These are phyloP conservation scores for Gisinianus flammeolus DNA, from an alignment of 2,888 invertebrate species.

Conservation along the genomic window DNA sequence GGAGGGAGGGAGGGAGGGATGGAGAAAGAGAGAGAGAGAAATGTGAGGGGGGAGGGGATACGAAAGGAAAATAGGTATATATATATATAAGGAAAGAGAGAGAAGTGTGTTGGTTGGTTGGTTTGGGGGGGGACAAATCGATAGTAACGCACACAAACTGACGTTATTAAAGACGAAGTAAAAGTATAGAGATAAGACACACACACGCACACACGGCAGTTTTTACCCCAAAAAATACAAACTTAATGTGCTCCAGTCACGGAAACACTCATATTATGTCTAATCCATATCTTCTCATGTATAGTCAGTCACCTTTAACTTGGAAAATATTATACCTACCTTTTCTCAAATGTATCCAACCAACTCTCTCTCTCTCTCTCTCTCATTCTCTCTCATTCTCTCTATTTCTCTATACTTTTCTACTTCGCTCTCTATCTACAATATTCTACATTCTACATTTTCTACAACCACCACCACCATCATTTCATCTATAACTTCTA, in stretches of 20 bases:
- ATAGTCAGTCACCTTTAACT: conserved; percentile 23
- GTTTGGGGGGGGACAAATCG: conserved; percentile 43
- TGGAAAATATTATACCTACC: background rate
- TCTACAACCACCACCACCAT: no score
- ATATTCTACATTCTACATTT: no score
- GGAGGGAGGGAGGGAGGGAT: background rate
- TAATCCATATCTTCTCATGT: conserved; percentile 40
- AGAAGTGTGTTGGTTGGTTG: no score
- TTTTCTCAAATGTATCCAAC: background rate
- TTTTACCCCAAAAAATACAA: conserved; percentile 44
- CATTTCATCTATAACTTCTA: no score
- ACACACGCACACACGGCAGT: conserved; percentile 41
- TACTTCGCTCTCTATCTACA: no score
- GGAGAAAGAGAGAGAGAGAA: no score
- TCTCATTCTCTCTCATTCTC: no score
- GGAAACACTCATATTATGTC: conserved; percentile 46
- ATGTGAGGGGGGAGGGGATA: no score
- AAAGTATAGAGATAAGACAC: conserved; percentile 43
- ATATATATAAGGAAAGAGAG: no score
- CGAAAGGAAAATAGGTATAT: no score
- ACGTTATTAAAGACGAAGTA: conserved; percentile 43
- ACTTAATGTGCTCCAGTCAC: conserved; percentile 55
- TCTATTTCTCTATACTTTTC: no score
- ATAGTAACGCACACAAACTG: conserved; percentile 44
- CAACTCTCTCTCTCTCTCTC: no score